Conservation (phyloP, 2,888 invertebrate genomes). For the Apodemia hepburni region DNA sequence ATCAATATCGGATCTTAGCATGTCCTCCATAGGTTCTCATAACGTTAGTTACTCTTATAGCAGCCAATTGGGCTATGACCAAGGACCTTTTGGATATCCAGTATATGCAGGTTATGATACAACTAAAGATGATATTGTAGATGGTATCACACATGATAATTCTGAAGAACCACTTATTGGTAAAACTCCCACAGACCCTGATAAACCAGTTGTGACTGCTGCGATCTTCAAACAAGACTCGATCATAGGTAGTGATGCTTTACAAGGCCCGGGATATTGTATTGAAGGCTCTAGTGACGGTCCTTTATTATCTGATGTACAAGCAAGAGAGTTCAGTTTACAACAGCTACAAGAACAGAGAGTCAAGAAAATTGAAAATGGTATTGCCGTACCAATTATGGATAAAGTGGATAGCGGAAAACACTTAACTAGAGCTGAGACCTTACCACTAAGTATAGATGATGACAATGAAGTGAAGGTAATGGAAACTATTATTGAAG, state of each 20-base stretch:
- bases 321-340: slow-evolving; percentile 66
- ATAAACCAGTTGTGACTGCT: slow-evolving; percentile 85
- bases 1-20: slow-evolving; percentile 89
- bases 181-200: slow-evolving; percentile 71
- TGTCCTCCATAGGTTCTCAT: slow-evolving; percentile 85
- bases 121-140: slow-evolving; percentile 52
- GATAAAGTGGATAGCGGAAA: slow-evolving; percentile 53
- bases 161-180: slow-evolving; percentile 73
- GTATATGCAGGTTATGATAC: slow-evolving; percentile 81
- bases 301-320: slow-evolving; percentile 71
- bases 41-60: slow-evolving; percentile 90
- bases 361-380: slow-evolving; percentile 62
- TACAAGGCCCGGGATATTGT: slow-evolving; percentile 68
- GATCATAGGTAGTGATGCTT: slow-evolving; percentile 64
- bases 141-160: slow-evolving; percentile 59
- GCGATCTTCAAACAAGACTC: slow-evolving; percentile 84
- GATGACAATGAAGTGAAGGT: slow-evolving; percentile 52
- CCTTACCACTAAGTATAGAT: slow-evolving; percentile 77
- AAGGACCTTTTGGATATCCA: slow-evolving; percentile 86
- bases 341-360: slow-evolving; percentile 64
- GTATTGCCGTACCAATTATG: slow-evolving; percentile 51
- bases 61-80: slow-evolving; percentile 88
- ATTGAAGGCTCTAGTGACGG: slow-evolving; percentile 76
- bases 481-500: slow-evolving; percentile 63
- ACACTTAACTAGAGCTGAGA: slow-evolving; percentile 71